phyloP scores from a whole-genome alignment of 2,113 vertebrate genomes.

The Ptilorrhoa leucosticta region DNA sequence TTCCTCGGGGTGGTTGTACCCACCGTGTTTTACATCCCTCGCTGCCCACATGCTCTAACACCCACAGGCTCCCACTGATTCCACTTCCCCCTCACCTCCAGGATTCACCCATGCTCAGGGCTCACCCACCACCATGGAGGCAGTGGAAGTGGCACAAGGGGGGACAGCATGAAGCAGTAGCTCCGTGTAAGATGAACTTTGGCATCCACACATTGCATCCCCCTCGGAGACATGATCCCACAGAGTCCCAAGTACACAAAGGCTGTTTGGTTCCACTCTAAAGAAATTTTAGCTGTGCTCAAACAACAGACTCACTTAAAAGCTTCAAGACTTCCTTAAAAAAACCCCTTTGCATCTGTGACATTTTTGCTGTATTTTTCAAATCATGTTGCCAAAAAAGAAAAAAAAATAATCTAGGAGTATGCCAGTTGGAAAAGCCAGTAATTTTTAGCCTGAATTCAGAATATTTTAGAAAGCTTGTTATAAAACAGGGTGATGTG shows the following conservation, averaged over 20 bases:
- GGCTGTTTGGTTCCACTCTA: not conserved
- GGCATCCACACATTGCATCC: not conserved
- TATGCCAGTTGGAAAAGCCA: not conserved
- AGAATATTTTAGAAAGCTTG: not conserved
- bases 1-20: not conserved
- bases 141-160: not conserved
- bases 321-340: not conserved
- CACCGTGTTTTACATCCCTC: not conserved
- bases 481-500: not conserved
- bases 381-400: not conserved
- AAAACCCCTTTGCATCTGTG: not conserved
- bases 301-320: not conserved
- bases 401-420: not conserved
- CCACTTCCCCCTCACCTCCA: not conserved
- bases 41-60: fast-evolving
- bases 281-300: not conserved
- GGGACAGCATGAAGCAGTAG: not conserved
- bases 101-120: not conserved
- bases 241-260: not conserved
- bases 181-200: not conserved
- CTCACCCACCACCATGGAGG: fast-evolving
- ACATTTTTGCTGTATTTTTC: not conserved
- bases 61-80: not conserved
- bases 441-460: not conserved
- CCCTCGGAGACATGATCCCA: fast-evolving